phyloP scores from a whole-genome alignment of 2,797 vertebrate species.

The Psittacula derbiana region DNA sequence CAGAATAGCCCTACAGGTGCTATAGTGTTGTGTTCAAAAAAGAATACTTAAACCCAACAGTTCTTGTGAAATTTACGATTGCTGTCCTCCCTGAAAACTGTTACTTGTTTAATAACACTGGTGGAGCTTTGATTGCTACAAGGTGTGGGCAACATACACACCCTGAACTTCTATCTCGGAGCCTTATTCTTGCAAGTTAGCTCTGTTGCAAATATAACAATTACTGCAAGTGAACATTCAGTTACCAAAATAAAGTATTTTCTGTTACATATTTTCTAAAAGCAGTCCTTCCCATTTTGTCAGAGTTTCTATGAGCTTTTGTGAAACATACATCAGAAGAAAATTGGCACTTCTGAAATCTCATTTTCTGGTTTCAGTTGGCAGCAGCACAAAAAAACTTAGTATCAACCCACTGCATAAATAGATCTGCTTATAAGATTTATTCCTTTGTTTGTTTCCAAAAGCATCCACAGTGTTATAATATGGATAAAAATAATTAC shows the following conservation, averaged over 20 bases:
- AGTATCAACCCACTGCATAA: neutral
- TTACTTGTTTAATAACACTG: neutral
- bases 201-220: neutral
- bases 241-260: neutral
- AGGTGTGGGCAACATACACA: neutral
- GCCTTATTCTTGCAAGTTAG: neutral
- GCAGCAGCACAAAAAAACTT: neutral
- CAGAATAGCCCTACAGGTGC: neutral
- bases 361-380: neutral
- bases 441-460: slow-evolving; percentile 17
- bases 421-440: neutral
- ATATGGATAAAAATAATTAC: neutral
- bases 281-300: neutral
- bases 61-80: neutral
- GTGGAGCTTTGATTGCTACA: neutral
- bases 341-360: neutral
- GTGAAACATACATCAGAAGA: neutral
- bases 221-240: neutral
- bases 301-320: neutral
- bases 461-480: neutral
- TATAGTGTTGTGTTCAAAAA: neutral
- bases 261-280: neutral
- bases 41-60: neutral
- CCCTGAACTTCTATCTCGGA: neutral
- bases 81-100: neutral